Base-by-base conservation (phyloP, 2,113 vertebrate species). In the Pseudorectes ferrugineus region DNA sequence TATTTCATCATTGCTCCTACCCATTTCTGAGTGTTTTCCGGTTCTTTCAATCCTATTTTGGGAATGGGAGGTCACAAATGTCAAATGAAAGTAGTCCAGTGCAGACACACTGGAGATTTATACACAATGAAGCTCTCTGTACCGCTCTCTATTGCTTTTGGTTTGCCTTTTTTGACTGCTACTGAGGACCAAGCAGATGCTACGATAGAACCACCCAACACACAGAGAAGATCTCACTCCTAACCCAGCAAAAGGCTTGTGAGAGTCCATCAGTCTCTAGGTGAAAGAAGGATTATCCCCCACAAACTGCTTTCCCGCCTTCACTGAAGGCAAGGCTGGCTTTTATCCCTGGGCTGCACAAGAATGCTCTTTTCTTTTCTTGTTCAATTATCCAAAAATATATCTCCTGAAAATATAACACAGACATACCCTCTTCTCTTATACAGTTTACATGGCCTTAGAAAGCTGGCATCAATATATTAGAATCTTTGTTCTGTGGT, bases 281-380 rank as follows among this genome's bases (percentile, higher is more conserved):
- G 21, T 28, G 29, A 92, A 88, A 72, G 24, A 63, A 51, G 24
- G 26, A 82, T 63, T 81, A 67, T 29, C 5, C 28, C 19, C 13
- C 0, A 0, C 5, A 38, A 81, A 49, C n/a, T 1, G 1, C 42
- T 29, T 36, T 87, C 18, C 23, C 0, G 0, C 35, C 33, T 54
- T 54, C 0, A 5, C 73, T 70, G 42, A 74, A 93, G 51, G 42
- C 28, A 76, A 70, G 65, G 42, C 51, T 82, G 85, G 22, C 52
- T 88, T 77, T 74, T 59, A 57, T 35, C 21, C 14, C 29, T 24
- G 10, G 61, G 35, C 48, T 76, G 73, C 20, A 61, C 20, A 82
- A 49, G n/a, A 71, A 85, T 13, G 48, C 3, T 81, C 22, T 40
- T 67, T 76, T 78, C 70, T 82, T 43, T 43, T 91, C 57, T 74